Conservation (phyloP, 2,797 vertebrate species). For the Crocodylus rhombifer region DNA sequence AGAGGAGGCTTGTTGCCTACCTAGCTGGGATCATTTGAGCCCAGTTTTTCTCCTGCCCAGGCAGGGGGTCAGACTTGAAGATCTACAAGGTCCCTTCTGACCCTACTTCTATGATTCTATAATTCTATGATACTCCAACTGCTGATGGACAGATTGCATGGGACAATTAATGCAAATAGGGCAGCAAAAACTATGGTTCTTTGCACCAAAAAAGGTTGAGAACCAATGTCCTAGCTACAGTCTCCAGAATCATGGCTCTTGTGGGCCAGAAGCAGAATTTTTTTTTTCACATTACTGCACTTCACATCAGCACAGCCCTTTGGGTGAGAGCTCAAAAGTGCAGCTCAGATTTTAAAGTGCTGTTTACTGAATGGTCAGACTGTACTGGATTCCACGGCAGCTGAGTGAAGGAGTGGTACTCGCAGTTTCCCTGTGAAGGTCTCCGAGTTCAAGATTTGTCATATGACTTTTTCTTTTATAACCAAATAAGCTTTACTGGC, state of each 20-base stretch:
- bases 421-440: background rate
- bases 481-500: slow-evolving; percentile 22
- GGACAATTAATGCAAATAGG: background rate
- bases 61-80: too few species aligned
- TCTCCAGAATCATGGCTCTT: background rate
- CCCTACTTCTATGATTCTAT: background rate
- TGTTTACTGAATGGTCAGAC: background rate
- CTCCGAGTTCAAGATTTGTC: background rate
- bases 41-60: too few species aligned
- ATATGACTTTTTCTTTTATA: background rate
- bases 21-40: too few species aligned
- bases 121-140: background rate
- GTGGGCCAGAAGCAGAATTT: background rate
- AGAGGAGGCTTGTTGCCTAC: too few species aligned
- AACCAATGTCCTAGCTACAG: too few species aligned
- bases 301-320: background rate
- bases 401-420: background rate
- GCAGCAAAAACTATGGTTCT: background rate
- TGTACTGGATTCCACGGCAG: background rate
- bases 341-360: background rate
- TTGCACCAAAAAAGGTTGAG: too few species aligned
- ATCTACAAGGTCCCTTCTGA: too few species aligned
- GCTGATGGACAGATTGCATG: background rate
- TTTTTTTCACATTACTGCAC: background rate
- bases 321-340: slow-evolving; percentile 10